These are phyloP conservation scores for Cynopterus brachyotis DNA, from an alignment of 2,113 vertebrate genomes.

Conservation along the genomic window DNA sequence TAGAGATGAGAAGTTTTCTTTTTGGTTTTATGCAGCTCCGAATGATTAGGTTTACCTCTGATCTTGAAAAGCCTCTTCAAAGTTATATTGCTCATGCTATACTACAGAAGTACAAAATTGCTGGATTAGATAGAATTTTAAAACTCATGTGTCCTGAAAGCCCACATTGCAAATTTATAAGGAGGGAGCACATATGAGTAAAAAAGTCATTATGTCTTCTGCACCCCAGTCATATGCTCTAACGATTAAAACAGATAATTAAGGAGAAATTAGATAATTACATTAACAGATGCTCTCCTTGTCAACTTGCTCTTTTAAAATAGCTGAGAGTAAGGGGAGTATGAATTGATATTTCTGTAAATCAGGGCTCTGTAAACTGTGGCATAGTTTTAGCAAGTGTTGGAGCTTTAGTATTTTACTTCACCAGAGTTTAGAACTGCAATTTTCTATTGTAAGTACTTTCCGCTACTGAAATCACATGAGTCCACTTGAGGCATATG, in stretches of 20 bases:
- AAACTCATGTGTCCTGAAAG: neutral
- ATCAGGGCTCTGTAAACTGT: neutral
- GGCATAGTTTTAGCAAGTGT: neutral
- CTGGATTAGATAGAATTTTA: neutral
- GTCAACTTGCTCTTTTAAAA: neutral
- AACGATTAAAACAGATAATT: neutral
- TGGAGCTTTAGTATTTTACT: neutral
- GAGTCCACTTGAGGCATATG: neutral
- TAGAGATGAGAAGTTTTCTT: neutral
- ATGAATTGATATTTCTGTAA: neutral
- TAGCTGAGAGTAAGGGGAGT: neutral
- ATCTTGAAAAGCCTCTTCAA: neutral
- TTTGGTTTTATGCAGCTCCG: neutral
- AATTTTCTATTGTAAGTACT: slow-evolving; percentile 55
- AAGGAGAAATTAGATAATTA: neutral
- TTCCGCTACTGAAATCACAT: slow-evolving; percentile 27
- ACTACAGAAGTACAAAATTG: neutral
- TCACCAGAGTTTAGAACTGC: neutral
- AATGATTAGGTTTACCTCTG: neutral
- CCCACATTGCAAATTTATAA: neutral
- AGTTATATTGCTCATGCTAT: neutral
- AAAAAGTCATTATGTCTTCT: neutral
- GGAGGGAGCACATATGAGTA: neutral
- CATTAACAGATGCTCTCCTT: neutral
- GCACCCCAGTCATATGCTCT: neutral